A percentile compares a stretch with the other conserved stretches of the same genome.
Conservation (phyloP, 2,888 invertebrate genomes). For the Synanthedon myopaeformis region DNA sequence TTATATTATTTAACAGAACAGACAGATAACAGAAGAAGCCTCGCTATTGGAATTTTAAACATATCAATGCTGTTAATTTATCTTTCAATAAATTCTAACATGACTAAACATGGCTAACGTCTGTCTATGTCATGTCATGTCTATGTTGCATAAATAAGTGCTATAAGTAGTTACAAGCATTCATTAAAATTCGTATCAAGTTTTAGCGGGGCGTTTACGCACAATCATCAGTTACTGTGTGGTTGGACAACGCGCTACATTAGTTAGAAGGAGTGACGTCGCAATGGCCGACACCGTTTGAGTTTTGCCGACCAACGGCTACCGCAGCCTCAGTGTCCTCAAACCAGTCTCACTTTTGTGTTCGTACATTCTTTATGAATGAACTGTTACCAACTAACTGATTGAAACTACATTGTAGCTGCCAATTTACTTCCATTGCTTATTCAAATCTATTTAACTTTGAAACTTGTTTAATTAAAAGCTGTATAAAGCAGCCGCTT, state of each 20-base stretch:
- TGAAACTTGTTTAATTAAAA: too few relatives aligned
- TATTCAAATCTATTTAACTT: too few relatives aligned
- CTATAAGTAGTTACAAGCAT: not conserved
- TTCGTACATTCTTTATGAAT: slow-evolving; percentile 30
- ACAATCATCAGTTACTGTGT: slow-evolving; percentile 28
- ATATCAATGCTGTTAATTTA: too few relatives aligned
- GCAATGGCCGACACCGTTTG: slow-evolving; percentile 32
- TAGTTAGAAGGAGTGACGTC: slow-evolving; percentile 46
- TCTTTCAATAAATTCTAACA: too few relatives aligned
- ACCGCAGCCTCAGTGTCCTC: slow-evolving; percentile 18
- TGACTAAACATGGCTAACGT: too few relatives aligned
- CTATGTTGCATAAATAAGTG: too few relatives aligned
- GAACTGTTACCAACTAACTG: slow-evolving; percentile 11
- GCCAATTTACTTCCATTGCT: too few relatives aligned
- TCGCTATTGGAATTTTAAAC: too few relatives aligned
- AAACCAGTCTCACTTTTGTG: slow-evolving; percentile 12
- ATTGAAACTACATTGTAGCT: not conserved
- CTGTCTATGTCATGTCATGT: too few relatives aligned
- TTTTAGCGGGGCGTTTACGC: slow-evolving; percentile 21
- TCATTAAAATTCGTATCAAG: not conserved
- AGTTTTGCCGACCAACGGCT: slow-evolving; percentile 6
- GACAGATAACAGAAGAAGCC: too few relatives aligned
- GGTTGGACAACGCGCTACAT: slow-evolving; percentile 31
- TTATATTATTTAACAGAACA: too few relatives aligned
- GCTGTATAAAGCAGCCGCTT: too few relatives aligned